Conservation (phyloP, 2,888 invertebrate species). For the Lasiommata megera region DNA sequence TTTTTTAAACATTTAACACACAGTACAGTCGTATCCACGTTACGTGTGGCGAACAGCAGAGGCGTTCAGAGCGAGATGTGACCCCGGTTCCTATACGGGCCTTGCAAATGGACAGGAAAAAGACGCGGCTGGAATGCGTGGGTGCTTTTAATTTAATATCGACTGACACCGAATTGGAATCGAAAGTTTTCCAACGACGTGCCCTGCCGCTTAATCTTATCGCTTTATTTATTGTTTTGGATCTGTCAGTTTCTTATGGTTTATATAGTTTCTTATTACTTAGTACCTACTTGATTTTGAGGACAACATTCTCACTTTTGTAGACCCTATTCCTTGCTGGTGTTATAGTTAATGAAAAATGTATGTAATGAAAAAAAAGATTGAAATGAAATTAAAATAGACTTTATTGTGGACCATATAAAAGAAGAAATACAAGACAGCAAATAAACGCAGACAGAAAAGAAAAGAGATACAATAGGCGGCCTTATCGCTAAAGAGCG, state of each 20-base stretch:
- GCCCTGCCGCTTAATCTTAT: conserved; percentile 65
- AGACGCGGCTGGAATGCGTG: conserved; percentile 78
- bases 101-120: conserved; percentile 82
- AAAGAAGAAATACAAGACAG: too few relatives aligned
- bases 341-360: too few relatives aligned
- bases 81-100: conserved; percentile 75
- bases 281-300: conserved; percentile 24
- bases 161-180: conserved; percentile 80
- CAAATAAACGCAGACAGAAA: too few relatives aligned
- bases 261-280: conserved; percentile 24
- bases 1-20: too few relatives aligned
- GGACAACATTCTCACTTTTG: too few relatives aligned
- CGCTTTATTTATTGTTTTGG: conserved; percentile 51
- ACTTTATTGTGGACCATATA: too few relatives aligned
- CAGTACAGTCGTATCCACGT: conserved; percentile 50
- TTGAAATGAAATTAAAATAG: neutral
- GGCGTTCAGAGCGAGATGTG: conserved; percentile 67
- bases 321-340: too few relatives aligned
- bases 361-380: neutral
- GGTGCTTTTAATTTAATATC: conserved; percentile 81
- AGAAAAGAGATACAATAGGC: too few relatives aligned
- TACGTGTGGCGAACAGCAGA: conserved; percentile 42
- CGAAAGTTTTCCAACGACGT: conserved; percentile 75
- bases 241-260: conserved; percentile 36
- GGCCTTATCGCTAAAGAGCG: too few relatives aligned